Conservation (phyloP, 2,113 vertebrate genomes). For the Corythaeola cristata region DNA sequence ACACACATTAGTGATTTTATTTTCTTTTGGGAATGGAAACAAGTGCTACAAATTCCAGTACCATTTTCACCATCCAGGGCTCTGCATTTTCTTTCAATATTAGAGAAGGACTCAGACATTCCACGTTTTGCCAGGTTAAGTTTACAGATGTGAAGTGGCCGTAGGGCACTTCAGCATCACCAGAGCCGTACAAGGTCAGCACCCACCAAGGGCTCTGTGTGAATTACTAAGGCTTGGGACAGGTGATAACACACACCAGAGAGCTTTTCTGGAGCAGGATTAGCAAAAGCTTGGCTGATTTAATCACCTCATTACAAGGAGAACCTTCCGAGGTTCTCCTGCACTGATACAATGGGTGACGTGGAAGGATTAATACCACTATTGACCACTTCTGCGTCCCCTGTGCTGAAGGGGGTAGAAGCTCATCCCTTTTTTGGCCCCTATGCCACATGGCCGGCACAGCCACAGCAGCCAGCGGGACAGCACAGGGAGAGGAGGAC, state of each 20-base stretch:
- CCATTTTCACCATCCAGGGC: background rate
- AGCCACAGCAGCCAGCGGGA: accelerated
- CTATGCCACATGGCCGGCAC: accelerated
- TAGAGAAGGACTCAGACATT: background rate
- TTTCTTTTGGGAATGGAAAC: background rate
- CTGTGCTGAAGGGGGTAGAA: background rate
- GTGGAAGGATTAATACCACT: background rate
- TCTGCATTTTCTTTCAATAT: background rate
- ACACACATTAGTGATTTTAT: background rate
- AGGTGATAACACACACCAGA: background rate
- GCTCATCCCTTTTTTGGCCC: background rate
- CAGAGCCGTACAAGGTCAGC: background rate
- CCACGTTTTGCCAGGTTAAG: background rate
- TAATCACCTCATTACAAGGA: background rate
- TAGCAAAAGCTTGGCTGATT: background rate
- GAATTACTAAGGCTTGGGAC: background rate
- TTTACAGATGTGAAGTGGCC: background rate
- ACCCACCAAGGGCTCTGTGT: accelerated
- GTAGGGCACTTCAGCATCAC: background rate
- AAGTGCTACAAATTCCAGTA: background rate
- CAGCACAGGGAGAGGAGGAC: background rate
- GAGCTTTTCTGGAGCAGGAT: background rate
- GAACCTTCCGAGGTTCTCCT: background rate
- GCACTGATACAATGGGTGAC: accelerated
- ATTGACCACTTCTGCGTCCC: background rate